Evolutionary conservation across 53 echinoderm and acorn worm species (phyloP).

Genomic region (Actinopyga echinites): DNA sequence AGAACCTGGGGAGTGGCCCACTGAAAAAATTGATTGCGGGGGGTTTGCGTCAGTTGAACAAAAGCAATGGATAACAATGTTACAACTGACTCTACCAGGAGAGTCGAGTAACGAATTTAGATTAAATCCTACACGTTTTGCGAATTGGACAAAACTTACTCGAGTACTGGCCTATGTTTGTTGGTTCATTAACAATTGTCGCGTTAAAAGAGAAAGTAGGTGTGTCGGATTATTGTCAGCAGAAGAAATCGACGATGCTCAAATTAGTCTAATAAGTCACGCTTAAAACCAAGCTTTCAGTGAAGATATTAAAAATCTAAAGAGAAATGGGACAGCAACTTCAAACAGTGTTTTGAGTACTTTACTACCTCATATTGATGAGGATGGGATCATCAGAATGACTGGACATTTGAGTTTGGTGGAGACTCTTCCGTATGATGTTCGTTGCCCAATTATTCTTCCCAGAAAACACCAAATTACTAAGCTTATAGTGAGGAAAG

Average conservation of each 20-base stretch:
- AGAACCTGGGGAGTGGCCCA: constrained; percentile 20
- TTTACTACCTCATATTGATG: background rate
- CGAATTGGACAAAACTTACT: background rate
- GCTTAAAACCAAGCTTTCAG: background rate
- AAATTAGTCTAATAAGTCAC: background rate
- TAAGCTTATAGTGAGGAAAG: too few relatives aligned
- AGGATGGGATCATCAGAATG: constrained; percentile 12
- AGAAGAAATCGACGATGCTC: constrained; percentile 5
- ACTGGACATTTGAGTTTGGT: constrained; percentile 2
- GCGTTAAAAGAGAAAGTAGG: background rate
- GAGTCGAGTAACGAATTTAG: background rate
- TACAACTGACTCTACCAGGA: background rate
- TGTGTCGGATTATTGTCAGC: too few relatives aligned
- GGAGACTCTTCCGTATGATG: constrained; percentile 6
- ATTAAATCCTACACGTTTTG: constrained; percentile 5
- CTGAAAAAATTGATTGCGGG: background rate
- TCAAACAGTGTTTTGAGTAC: background rate
- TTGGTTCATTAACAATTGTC: constrained; percentile 9
- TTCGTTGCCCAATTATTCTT: constrained; percentile 13
- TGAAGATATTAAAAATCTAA: constrained; percentile 11
- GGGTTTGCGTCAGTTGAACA: background rate
- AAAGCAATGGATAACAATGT: background rate
- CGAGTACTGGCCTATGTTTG: constrained; percentile 1
- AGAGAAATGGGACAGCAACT: background rate
- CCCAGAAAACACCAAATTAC: constrained; percentile 9